A percentile compares a stretch with the other conserved stretches of the same genome.
Evolutionary conservation across 2,113 vertebrate genomes (phyloP).

Genomic region (Saguinus midas): DNA sequence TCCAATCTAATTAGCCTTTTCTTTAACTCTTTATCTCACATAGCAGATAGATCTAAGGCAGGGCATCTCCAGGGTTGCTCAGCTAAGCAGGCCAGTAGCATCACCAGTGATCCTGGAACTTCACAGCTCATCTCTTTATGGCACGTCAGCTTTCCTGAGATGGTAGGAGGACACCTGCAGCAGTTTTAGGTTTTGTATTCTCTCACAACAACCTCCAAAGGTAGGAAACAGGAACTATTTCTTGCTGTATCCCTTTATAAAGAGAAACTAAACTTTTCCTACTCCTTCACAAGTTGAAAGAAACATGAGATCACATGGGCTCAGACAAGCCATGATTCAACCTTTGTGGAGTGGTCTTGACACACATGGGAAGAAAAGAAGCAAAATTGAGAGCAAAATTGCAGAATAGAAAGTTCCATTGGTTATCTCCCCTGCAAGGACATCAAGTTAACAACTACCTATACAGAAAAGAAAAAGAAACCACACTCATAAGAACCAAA

Average conservation of each 20-base stretch:
- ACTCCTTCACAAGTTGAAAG: neutral
- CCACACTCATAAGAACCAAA: too few species aligned
- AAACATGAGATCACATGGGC: neutral
- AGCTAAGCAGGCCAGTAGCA: neutral
- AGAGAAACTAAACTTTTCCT: neutral
- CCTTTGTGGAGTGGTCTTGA: neutral
- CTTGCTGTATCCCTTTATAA: neutral
- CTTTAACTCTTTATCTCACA: neutral
- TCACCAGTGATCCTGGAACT: neutral
- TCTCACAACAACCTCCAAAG: neutral
- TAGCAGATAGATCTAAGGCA: fast-evolving
- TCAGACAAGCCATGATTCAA: neutral
- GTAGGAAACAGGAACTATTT: neutral
- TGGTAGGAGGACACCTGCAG: neutral
- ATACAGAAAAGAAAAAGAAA: too few species aligned
- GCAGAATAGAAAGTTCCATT: too few species aligned
- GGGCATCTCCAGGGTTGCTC: neutral
- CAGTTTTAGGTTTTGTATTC: neutral
- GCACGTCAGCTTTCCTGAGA: neutral
- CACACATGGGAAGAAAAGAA: neutral
- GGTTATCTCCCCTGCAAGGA: too few species aligned
- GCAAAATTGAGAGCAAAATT: neutral
- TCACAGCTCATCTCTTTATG: neutral
- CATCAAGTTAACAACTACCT: too few species aligned
- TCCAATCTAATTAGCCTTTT: neutral